These are phyloP conservation scores for Clusia tigrina DNA, from an alignment of 2,888 invertebrate species.

Conservation along the genomic window DNA sequence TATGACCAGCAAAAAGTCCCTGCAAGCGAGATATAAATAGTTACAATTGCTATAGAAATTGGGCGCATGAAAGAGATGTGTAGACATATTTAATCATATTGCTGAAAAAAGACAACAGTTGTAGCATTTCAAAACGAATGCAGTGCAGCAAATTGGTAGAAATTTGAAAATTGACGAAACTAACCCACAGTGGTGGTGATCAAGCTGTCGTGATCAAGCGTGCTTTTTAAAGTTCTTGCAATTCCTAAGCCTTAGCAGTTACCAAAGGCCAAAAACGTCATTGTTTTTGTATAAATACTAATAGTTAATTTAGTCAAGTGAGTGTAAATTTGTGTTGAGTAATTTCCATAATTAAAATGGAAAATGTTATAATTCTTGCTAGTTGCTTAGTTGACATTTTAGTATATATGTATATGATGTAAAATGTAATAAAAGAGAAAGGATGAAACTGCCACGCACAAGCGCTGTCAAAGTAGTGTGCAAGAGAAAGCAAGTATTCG, in stretches of 20 bases:
- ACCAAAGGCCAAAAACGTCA: conserved; percentile 59
- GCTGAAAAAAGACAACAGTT: no score
- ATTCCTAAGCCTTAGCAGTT: conserved; percentile 47
- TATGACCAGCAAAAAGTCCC: conserved; percentile 70
- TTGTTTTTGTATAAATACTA: conserved; percentile 76
- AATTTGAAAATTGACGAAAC: background rate
- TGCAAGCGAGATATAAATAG: background rate
- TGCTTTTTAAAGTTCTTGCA: conserved; percentile 35
- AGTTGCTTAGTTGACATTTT: background rate
- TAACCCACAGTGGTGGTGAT: conserved; percentile 44
- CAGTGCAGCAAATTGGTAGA: background rate
- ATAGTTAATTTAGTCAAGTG: conserved; percentile 80
- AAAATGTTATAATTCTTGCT: no score
- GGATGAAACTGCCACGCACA: conserved; percentile 31
- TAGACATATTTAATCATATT: no score
- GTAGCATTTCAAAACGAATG: no score
- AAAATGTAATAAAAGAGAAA: conserved; percentile 8
- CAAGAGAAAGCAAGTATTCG: background rate
- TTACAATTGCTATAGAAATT: no score
- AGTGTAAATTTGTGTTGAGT: conserved; percentile 66
- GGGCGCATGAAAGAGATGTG: background rate
- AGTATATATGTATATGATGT: no score
- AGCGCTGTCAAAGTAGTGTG: background rate
- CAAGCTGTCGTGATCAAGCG: conserved; percentile 39
- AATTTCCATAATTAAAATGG: conserved; percentile 22